Base-by-base conservation (phyloP, 2,888 invertebrate genomes). In the Drosophila buzzatii region DNA sequence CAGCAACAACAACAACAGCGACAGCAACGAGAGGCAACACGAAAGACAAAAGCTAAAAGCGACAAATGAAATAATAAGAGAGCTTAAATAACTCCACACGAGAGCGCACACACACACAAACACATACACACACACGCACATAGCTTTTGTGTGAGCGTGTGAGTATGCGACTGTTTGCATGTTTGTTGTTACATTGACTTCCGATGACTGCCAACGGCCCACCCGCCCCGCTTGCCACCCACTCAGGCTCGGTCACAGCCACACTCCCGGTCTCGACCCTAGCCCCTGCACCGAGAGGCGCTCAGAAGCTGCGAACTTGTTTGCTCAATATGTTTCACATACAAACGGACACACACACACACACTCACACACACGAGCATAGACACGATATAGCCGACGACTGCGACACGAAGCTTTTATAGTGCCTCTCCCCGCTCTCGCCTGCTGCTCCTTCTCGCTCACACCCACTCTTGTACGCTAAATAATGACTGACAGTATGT, bases 271-370 rank as follows among this genome's bases (percentile, higher is more conserved):
- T 27, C 55, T 62, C 81, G 49, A 39, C 52, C 44, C 27, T 62
- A 39, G 27, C 63, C 56, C 7, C 39, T 60, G 66, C 47, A 64
- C 64, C 70, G 78, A 65, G 71, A 60, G 66, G 61, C 73, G 82
- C 74, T 87, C 85, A 90, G 90, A 89, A 85, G 86, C 91, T 90
- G 90, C 85, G 90, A 90, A 91, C 91, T 90, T 91, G 91, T 91
- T 90, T 91, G 91, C 91, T 91, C 89, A 91, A 91, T 90, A 91
- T 88, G 89, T 85, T 89, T 88, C 75, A 81, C 76, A 82, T 62
- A 89, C 79, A 82, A 72, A 75, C 70, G 27, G 27, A 71, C 71
- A 70, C 68, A 73, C 66, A 73, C 60, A 58, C 58, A 56, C 57
- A 39, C 64, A 63, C 9, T 16, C 57, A 47, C 8, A 18, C 47